Base-by-base conservation (phyloP, 2,888 invertebrate species). In the Ophion slaviceki region DNA sequence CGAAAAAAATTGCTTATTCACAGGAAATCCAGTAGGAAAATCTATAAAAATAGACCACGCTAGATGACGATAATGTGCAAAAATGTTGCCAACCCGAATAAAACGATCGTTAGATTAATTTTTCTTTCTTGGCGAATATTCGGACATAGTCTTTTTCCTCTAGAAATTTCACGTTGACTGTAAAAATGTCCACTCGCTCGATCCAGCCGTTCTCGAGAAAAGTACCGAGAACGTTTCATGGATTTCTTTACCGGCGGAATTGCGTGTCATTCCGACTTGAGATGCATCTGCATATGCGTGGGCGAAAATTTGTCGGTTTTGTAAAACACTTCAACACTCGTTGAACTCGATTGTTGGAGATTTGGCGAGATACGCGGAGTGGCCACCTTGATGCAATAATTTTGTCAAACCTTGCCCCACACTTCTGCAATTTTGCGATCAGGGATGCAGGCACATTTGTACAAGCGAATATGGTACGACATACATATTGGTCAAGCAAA, bases 381-480 rank as follows among this genome's bases (percentile, higher is more conserved):
- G 53, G 53, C 53, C 53, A 66, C 66, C 76, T 76, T 66, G 76
- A 67, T 67, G 36, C 62, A 67, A 76, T 66, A n/a, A 76, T 76
- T 76, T 64, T 11, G 75, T 17, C 24, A 76, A 76, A 32, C 67
- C 67, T 68, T 68, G 75, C 32, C 64, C 64, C 76, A 36, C 32
- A 76, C 74, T 74, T 61, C n/a, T 66, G 20, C n/a, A 53, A 66
- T 57, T 67, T 20, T 32, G 66, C 32, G 53, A 53, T 36, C 57
- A 64, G 75, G 20, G 53, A 32, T 36, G 2, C n/a, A 32, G 64
- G 47, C 45, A 17, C 53, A 14, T 53, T 53, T 53, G 32, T 4
- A 32, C 32, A 32, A 4, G 32, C 32, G 4, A 17, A 14, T 14
- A 40, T 40, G 8, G 40, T 53, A 53, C 14, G 64, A n/a, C n/a